phyloP scores from a whole-genome alignment of 2,797 vertebrate genomes.

The Microtus obscurus region DNA sequence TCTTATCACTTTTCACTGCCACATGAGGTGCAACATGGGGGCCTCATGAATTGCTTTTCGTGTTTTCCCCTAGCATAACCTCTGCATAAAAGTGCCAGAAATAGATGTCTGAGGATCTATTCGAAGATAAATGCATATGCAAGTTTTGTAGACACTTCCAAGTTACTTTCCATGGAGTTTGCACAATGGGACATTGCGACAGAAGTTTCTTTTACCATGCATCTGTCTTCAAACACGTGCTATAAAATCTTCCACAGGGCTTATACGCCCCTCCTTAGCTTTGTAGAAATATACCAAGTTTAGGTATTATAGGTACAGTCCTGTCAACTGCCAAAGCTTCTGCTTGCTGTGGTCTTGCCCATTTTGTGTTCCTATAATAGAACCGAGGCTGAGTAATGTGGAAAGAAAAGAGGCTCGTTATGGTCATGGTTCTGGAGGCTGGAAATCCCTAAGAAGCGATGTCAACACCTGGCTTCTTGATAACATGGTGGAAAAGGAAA shows the following conservation, averaged over 20 bases:
- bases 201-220: not conserved
- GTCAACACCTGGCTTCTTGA: not conserved
- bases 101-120: slow-evolving; percentile 2
- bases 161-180: not conserved
- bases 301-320: not conserved
- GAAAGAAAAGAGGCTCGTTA: not conserved
- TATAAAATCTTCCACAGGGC: not conserved
- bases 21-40: rapidly evolving
- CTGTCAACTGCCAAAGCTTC: not conserved
- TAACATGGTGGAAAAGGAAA: not conserved
- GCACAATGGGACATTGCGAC: not conserved
- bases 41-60: not conserved
- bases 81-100: not conserved
- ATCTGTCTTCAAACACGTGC: not conserved
- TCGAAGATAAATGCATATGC: not conserved
- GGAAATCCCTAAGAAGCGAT: not conserved
- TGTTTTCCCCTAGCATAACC: not conserved
- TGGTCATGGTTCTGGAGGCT: not conserved
- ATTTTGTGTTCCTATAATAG: not conserved
- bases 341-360: not conserved
- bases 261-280: not conserved
- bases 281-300: not conserved
- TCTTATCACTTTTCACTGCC: not conserved
- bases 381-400: not conserved
- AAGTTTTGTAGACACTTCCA: not conserved